A percentile compares a stretch with the other conserved stretches of the same genome.
These are phyloP conservation scores for Biston betularia DNA, from an alignment of 2,888 invertebrate species.

Conservation along the genomic window DNA sequence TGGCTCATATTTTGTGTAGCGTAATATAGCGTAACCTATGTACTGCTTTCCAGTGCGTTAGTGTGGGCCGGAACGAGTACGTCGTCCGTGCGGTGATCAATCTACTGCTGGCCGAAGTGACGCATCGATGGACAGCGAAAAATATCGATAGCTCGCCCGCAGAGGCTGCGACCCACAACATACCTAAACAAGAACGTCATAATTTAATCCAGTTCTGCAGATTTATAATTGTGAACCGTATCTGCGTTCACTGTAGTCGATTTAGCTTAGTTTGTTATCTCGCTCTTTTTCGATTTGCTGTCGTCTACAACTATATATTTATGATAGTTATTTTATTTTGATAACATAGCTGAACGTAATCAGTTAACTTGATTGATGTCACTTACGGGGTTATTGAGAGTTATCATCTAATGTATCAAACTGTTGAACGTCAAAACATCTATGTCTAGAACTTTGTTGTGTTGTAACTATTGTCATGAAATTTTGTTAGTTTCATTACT, in stretches of 20 bases:
- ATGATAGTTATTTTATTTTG: too few species aligned
- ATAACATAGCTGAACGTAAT: too few species aligned
- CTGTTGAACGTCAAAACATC: too few species aligned
- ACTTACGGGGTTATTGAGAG: too few species aligned
- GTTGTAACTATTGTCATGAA: too few species aligned
- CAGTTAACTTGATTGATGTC: too few species aligned
- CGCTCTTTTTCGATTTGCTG: too few species aligned
- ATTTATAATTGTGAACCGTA: background rate
- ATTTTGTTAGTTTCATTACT: too few species aligned
- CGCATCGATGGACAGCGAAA: slow-evolving; percentile 74
- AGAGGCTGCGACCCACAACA: slow-evolving; percentile 52
- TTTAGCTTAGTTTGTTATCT: background rate
- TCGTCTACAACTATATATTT: too few species aligned
- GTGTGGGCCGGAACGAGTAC: slow-evolving; percentile 64
- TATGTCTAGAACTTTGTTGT: too few species aligned
- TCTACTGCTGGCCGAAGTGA: slow-evolving; percentile 69
- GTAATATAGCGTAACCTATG: background rate
- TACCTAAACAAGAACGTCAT: slow-evolving; percentile 49
- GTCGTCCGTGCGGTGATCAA: slow-evolving; percentile 76
- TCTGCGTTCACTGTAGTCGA: background rate
- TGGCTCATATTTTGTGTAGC: background rate
- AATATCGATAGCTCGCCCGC: slow-evolving; percentile 69
- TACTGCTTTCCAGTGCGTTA: background rate
- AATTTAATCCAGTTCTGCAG: background rate
- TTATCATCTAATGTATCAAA: too few species aligned